Evolutionary conservation across 2,113 vertebrate species (phyloP), one percentile per base, ranked within the genome.

Genomic region (Actenoides hombroni): DNA sequence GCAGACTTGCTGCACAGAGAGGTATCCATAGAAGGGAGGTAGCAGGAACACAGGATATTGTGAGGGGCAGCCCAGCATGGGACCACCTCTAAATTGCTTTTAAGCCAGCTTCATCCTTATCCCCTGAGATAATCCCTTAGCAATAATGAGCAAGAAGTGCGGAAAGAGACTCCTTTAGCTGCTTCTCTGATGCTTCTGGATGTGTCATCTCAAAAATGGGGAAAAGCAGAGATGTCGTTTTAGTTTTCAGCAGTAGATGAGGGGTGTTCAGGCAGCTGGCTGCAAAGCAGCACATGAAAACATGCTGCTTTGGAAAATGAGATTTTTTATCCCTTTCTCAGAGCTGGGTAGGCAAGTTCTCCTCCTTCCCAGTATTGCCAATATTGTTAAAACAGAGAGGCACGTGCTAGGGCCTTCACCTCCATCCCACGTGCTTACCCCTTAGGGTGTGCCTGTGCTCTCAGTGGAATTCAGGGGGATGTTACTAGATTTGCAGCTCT

Each of bases 61-160:
- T 21, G 5, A 12, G 2, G 3, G 9, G 4, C 11, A 54, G 46
- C n/a, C 74, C 0, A 0, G 7, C 21, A 26, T 21, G 21, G 11
- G 8, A 67, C 25, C 63, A 24, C 46, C 40, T 81, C 46, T 60
- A 48, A 60, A 44, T 10, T 71, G 8, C 20, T 67, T 83, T 92
- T 44, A 86, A 80, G 10, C 3, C 56, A 83, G 14, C 4, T 39
- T 8, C 35, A 26, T 60, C 31, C 39, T 68, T 2, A 0, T 5
- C 5, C 14, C 7, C 37, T 26, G 12, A 56, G 33, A 46, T 33
- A 83, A 17, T 33, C 16, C 26, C 24, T 31, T 35, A 28, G 53
- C 15, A 71, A 37, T 37, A 59, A 76, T 7, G 33, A 81, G 24
- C 9, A 84, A 51, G 28, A 70, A 83, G 6, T 18, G 24, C 49